Evolutionary conservation across 2,888 invertebrate species (phyloP), one percentile per base, ranked within the genome.

Genomic region (Muscina levida): DNA sequence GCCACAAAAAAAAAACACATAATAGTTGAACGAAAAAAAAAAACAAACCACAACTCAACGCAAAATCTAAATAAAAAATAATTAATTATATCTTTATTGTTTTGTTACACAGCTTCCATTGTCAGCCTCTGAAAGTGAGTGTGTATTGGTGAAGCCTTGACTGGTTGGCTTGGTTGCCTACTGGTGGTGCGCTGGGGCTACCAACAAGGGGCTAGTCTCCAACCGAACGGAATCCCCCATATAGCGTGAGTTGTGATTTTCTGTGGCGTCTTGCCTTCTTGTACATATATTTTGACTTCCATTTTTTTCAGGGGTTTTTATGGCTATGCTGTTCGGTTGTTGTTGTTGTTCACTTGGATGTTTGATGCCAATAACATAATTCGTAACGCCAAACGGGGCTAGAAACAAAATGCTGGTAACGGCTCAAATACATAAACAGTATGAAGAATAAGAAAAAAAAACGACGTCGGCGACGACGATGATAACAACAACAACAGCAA

Each of bases 331-430:
- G 11, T 51, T 31, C 17, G n/a, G n/a, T 68, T 59, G 2, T 22
- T 62, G 1, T 68, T 44, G 24, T 68, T 42, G 6, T 51, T 31
- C 17, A 31, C 11, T 51, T 17, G n/a, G 56, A 48, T 66, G 71
- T 71, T 72, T 75, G 17, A 56, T 66, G 77, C 70, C 72, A 80
- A 80, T 80, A 80, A 71, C 70, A 77, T 67, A 77, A 80, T 80
- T 80, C 72, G 79, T 79, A 70, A 76, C 76, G 68, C 77, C 66
- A 53, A 39, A 11, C 37, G 53, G n/a, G 26, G 3, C n/a, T 19
- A 15, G 24, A 39, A 19, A 39, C 17, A 72, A 13, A 53, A 31
- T 31, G 8, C 70, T 56, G 24, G 24, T 46, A 53, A 53, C 53
- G 46, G 53, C 31, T 22, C 48, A 68, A 22, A 3, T 31, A 62